A percentile compares a stretch with the other conserved stretches of the same genome.
These are phyloP conservation scores for Erpornis zantholeuca DNA, from an alignment of 2,113 vertebrate genomes.

Conservation along the genomic window DNA sequence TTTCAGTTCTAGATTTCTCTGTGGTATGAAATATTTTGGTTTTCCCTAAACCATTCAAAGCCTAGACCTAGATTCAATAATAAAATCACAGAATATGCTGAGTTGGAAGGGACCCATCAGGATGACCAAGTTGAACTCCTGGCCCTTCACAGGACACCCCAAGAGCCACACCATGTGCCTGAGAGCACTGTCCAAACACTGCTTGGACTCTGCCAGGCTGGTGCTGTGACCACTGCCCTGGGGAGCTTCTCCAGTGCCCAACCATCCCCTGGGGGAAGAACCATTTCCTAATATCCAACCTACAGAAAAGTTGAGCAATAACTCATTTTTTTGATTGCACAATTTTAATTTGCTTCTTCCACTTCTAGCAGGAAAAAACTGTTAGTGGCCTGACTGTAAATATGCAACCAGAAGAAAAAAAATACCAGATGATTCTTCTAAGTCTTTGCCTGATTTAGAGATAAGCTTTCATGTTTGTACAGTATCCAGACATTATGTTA, in stretches of 20 bases:
- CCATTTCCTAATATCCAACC: rapidly evolving
- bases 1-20: no score
- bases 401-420: neutral
- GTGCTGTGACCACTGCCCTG: neutral
- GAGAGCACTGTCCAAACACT: neutral
- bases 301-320: neutral
- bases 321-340: neutral
- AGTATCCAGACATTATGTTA: neutral
- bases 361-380: neutral
- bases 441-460: neutral
- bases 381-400: neutral
- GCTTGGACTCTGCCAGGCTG: neutral
- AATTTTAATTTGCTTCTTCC: neutral
- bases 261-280: neutral
- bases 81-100: neutral
- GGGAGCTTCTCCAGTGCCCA: neutral
- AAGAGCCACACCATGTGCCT: neutral
- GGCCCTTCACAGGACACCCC: neutral
- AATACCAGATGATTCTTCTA: neutral
- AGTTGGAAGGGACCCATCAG: neutral
- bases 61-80: neutral
- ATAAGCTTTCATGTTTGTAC: neutral
- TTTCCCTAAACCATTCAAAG: neutral
- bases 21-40: neutral
- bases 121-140: neutral